Evolutionary conservation across 2,113 vertebrate genomes (phyloP), one percentile per base, ranked within the genome.

Genomic region (Scophthalmus maximus): DNA sequence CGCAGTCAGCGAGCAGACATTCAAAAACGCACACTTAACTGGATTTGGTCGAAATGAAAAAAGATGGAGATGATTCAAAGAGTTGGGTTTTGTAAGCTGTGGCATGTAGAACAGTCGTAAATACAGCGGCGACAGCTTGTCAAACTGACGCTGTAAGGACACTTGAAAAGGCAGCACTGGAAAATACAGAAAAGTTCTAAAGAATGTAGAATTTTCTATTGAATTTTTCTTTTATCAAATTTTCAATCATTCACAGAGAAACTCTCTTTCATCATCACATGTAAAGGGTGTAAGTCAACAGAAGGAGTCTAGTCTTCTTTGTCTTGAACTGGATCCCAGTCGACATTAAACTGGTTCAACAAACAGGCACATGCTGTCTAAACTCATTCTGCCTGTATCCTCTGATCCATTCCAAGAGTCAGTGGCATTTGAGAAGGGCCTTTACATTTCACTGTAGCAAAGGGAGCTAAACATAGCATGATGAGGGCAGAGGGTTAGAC

Each of bases 391-490:
- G 20, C 26, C 8, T 46, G 27, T 6, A 22, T 36, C 4, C 12
- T 47, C 52, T 42, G 23, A 49, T 52, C 18, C 14, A 18, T 58
- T 15, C 8, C 18, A 29, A 18, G 27, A 71, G 26, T 65, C 53
- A 17, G 22, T 59, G 61, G 46, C 47, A 63, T 78, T 72, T 78
- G 25, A 46, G 23, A 5, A 18, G 3, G 3, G 26, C 20, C 29
- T 23, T 47, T 18, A 38, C 47, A 59, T 52, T 30, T 50, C 15
- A 59, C 18, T 23, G 46, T 10, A 44, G 27, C 17, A 52, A 34
- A 25, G 46, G 18, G 8, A 30, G 58, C 23, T 42, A 40, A 34
- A 61, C 53, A 29, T 64, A 40, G 30, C 29, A 47, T 14, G n/a
- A n/a, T n/a, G n/a, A 71, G 23, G 26, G 20, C 26, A 51, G n/a